Conservation (phyloP, 2,113 vertebrate genomes). For the Oryzias melastigma region DNA sequence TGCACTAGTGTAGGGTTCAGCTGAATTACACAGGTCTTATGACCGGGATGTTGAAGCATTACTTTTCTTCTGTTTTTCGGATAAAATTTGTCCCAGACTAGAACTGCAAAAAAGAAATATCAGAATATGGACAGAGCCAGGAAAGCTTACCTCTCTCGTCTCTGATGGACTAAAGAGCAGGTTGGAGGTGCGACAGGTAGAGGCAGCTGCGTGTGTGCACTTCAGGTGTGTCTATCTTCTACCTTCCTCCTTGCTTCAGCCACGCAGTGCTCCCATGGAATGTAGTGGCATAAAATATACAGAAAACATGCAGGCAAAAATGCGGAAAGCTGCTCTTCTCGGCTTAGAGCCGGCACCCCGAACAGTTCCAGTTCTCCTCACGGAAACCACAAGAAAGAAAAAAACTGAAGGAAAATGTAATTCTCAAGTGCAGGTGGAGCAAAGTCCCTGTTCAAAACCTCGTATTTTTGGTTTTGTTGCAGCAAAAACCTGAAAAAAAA, state of each 20-base stretch:
- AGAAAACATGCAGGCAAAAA: constrained; percentile 59
- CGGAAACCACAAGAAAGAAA: constrained; percentile 29
- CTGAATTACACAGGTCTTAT: constrained; percentile 75
- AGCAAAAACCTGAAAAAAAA: constrained; percentile 57
- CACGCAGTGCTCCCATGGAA: constrained; percentile 68
- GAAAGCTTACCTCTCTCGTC: constrained; percentile 69
- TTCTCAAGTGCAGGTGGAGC: constrained; percentile 54
- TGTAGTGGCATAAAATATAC: constrained; percentile 60
- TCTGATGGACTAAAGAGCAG: constrained; percentile 20
- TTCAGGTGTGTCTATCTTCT: constrained; percentile 70
- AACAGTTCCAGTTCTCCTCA: constrained; percentile 60
- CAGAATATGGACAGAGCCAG: constrained; percentile 13
- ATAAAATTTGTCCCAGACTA: constrained; percentile 42
- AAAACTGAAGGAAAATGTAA: constrained; percentile 19
- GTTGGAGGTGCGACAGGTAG: constrained; percentile 21
- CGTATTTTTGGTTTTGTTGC: constrained; percentile 52
- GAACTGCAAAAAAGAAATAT: constrained; percentile 59
- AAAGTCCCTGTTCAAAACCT: constrained; percentile 34
- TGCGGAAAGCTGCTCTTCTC: constrained; percentile 37
- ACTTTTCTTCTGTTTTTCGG: constrained; percentile 60
- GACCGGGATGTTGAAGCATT: constrained; percentile 69
- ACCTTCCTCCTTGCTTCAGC: constrained; percentile 71
- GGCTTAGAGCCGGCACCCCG: constrained; percentile 45
- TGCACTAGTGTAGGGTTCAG: constrained; percentile 43
- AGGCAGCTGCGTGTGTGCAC: constrained; percentile 53